Evolutionary conservation across 2,113 vertebrate genomes (phyloP).

Genomic region (Ursus arctos): DNA sequence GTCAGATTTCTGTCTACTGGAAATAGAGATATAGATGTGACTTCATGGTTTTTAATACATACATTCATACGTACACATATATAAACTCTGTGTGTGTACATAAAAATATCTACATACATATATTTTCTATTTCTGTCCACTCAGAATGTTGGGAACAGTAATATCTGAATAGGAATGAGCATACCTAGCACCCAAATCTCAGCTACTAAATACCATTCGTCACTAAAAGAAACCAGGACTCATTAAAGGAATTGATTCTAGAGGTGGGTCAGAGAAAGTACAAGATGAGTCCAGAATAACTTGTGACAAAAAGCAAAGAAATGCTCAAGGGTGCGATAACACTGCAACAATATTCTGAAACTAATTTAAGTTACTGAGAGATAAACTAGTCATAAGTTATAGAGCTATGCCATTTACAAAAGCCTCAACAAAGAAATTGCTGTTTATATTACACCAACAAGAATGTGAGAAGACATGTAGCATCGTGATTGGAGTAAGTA

Average conservation of each 20-base stretch:
- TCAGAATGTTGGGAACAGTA: not conserved
- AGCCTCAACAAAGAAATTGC: not conserved
- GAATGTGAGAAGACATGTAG: not conserved
- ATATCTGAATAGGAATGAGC: not conserved
- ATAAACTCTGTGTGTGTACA: not conserved
- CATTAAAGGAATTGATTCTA: not conserved
- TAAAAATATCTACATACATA: not conserved
- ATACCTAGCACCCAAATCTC: not conserved
- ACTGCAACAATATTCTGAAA: not conserved
- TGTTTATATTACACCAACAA: not conserved
- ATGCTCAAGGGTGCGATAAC: not conserved
- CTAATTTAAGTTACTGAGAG: conserved; percentile 11
- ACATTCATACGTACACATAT: no score
- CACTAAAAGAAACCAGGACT: not conserved
- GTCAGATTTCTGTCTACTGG: not conserved
- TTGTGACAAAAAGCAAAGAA: not conserved
- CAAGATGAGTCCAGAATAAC: not conserved
- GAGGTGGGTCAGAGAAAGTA: not conserved
- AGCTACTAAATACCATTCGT: not conserved
- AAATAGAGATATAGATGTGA: not conserved
- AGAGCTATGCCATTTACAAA: not conserved
- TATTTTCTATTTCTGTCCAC: not conserved
- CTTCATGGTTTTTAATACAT: not conserved
- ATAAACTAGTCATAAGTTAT: not conserved
- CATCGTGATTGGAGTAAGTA: not conserved